Evolutionary conservation across 2,888 invertebrate genomes (phyloP), one percentile per base, ranked within the genome.

Genomic region (Drosophila colorata): DNA sequence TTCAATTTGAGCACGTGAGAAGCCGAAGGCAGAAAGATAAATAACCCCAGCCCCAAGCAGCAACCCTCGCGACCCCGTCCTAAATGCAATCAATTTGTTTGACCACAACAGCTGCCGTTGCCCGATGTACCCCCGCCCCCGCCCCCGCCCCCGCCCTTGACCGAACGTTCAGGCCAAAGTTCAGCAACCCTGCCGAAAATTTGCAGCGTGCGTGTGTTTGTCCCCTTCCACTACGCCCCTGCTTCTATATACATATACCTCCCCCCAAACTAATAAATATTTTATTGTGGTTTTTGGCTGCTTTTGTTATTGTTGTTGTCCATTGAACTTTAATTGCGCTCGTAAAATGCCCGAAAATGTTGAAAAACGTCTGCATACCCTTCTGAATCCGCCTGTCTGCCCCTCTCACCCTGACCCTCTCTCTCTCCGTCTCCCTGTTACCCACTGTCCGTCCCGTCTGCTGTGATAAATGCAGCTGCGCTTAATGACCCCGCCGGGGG

Each of bases 251-350:
- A n/a, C 58, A 38, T 58, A n/a, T n/a, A n/a, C n/a, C 52, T 52
- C 41, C 37, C 7, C 20, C 40, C 38, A n/a, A 38, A 49, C 52
- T 64, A 20, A 61, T 63, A 52, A 64, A 80, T 74, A 78, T 84
- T 84, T 80, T 47, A 57, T 61, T 74, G 47, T 57, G 65, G 65
- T 49, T 64, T 63, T 61, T 65, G n/a, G 13, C 33, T 49, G 18
- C 33, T 44, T 20, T 37, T 16, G 14, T 40, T 65, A 38, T 63
- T 53, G 40, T 61, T 46, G 46, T 66, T 69, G 77, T 65, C 58
- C 74, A 81, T 81, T 81, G 65, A 81, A 74, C 71, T 81, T 81
- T 70, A 78, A 81, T 80, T 80, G 68, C 71, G 74, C 65, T 71
- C 82, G 68, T 81, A 69, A 80, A 81, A 78, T 63, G 41, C 48